Conservation (phyloP, 2,888 invertebrate genomes). For the Teleiodes luculella region DNA sequence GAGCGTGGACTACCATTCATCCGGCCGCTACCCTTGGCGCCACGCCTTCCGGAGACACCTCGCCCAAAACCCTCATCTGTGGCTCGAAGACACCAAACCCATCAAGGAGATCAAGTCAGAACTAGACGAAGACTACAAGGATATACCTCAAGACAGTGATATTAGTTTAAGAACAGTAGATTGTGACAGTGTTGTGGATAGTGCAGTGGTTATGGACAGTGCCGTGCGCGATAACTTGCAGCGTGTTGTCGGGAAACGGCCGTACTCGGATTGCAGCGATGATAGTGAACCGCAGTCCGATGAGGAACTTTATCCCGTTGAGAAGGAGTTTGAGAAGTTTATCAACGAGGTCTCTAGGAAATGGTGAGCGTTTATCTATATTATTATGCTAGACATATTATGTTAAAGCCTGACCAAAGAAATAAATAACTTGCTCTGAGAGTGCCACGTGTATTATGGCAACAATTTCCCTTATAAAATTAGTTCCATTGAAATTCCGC, state of each 20-base stretch:
- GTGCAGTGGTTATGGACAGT: conserved; percentile 29
- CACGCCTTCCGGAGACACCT: conserved; percentile 63
- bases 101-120: conserved; percentile 23
- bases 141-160: conserved; percentile 43
- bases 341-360: conserved; percentile 67
- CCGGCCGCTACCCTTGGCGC: conserved; percentile 64
- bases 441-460: no score
- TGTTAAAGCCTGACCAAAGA: no score
- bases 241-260: conserved; percentile 49
- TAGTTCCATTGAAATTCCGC: no score
- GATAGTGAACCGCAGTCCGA: conserved; percentile 53
- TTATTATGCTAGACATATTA: no score
- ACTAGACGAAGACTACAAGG: conserved; percentile 26
- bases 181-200: no score
- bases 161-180: conserved; percentile 53
- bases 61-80: conserved; percentile 48
- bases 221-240: conserved; percentile 42
- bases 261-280: conserved; percentile 58
- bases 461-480: no score
- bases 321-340: conserved; percentile 64
- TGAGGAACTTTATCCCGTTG: conserved; percentile 61
- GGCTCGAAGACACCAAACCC: conserved; percentile 35
- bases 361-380: conserved; percentile 52
- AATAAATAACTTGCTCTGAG: no score
- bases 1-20: conserved; percentile 61